These are phyloP conservation scores for Falco peregrinus DNA, from an alignment of 2,797 vertebrate genomes.

Conservation along the genomic window DNA sequence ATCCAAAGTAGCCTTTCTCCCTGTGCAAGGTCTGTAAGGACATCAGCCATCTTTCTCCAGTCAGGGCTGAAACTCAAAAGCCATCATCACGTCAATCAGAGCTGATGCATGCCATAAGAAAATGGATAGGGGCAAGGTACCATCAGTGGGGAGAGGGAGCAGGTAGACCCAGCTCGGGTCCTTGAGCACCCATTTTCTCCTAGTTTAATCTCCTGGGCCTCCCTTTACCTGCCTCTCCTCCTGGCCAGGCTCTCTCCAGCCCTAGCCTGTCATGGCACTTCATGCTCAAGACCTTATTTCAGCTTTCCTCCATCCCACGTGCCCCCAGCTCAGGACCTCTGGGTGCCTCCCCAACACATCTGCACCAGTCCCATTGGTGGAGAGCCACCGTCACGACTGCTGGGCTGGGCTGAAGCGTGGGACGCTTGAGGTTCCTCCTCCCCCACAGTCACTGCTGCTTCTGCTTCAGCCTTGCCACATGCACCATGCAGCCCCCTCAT, in stretches of 20 bases:
- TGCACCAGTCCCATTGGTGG: not conserved
- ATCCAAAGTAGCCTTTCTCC: not conserved
- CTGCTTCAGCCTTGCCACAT: fast-evolving
- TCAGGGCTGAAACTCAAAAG: not conserved
- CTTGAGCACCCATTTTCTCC: not conserved
- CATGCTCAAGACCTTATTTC: not conserved
- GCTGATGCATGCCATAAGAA: not conserved
- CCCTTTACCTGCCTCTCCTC: not conserved
- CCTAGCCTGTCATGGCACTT: fast-evolving
- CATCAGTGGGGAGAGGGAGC: not conserved
- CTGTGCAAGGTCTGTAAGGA: fast-evolving
- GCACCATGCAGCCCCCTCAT: not conserved
- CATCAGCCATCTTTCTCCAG: not conserved
- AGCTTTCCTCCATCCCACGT: not conserved
- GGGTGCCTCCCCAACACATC: not conserved
- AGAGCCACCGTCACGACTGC: not conserved
- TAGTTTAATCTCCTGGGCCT: not conserved
- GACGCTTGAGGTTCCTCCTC: not conserved
- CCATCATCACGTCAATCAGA: fast-evolving
- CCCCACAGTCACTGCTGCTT: not conserved
- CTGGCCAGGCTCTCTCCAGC: not conserved
- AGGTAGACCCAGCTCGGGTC: not conserved
- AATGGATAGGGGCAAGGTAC: fast-evolving
- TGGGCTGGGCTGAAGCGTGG: not conserved
- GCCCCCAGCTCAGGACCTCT: not conserved